A percentile compares a stretch with the other conserved stretches of the same genome.
phyloP scores from a whole-genome alignment of 35 echinoderm and acorn worm species.

The Strongylocentrotus purpuratus region DNA sequence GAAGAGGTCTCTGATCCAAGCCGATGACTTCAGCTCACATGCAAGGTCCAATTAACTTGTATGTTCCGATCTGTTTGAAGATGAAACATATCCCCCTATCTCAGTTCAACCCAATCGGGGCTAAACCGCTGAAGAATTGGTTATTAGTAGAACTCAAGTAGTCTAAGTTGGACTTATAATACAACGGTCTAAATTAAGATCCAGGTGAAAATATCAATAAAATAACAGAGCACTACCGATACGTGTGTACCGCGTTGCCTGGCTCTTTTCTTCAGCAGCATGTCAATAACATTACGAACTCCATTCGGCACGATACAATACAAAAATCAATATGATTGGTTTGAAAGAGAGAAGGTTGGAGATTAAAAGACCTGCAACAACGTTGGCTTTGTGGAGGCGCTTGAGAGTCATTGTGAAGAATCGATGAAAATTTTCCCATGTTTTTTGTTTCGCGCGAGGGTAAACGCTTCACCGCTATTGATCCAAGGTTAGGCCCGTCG shows the following conservation, averaged over 20 bases:
- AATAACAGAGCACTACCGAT: background rate
- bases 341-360: background rate
- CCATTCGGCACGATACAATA: background rate
- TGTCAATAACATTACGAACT: background rate
- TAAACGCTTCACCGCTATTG: background rate
- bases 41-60: background rate
- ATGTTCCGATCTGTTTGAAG: background rate
- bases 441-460: background rate
- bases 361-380: conserved; percentile 10
- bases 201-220: conserved; percentile 1
- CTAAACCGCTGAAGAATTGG: background rate
- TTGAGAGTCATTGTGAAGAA: background rate
- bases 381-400: background rate
- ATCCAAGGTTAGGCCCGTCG: background rate
- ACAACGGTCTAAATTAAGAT: background rate
- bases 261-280: background rate
- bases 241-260: background rate
- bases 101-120: background rate
- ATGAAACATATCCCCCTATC: background rate
- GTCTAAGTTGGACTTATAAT: background rate
- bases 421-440: background rate
- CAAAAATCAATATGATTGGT: background rate
- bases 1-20: background rate
- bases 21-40: background rate
- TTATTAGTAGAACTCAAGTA: background rate